Percentiles rank a stretch among this genome's conserved stretches.
phyloP scores from a whole-genome alignment of 2,113 vertebrate species.

The Antechinus flavipes region DNA sequence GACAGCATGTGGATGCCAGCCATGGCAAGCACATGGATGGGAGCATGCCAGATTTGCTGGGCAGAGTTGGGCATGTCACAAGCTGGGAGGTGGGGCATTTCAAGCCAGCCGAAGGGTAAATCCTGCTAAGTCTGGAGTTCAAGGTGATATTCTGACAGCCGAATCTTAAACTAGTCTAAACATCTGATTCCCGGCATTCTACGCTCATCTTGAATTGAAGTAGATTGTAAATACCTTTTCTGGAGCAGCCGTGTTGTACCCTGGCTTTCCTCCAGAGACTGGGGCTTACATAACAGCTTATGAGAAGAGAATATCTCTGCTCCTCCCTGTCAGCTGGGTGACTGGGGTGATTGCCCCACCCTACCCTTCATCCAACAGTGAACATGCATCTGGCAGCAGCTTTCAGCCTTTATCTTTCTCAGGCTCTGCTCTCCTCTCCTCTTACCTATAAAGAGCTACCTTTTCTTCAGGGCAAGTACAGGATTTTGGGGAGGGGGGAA shows the following conservation, averaged over 20 bases:
- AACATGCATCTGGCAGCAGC: neutral
- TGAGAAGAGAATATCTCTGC: neutral
- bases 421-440: neutral
- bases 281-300: neutral
- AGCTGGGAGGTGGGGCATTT: neutral
- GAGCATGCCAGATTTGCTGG: neutral
- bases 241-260: too few relatives aligned
- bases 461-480: neutral
- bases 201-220: neutral
- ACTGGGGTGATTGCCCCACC: neutral
- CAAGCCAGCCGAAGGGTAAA: neutral
- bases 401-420: neutral
- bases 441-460: neutral
- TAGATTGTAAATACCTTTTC: neutral
- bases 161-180: neutral
- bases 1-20: neutral
- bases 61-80: neutral
- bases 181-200: neutral
- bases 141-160: neutral
- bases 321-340: neutral
- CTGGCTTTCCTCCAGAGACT: neutral
- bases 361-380: neutral
- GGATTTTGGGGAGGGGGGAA: neutral
- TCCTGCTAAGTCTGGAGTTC: neutral
- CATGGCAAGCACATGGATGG: neutral